Evolutionary conservation across 2,888 invertebrate species (phyloP), one percentile per base, ranked within the genome.

Genomic region (Eilema depressum): DNA sequence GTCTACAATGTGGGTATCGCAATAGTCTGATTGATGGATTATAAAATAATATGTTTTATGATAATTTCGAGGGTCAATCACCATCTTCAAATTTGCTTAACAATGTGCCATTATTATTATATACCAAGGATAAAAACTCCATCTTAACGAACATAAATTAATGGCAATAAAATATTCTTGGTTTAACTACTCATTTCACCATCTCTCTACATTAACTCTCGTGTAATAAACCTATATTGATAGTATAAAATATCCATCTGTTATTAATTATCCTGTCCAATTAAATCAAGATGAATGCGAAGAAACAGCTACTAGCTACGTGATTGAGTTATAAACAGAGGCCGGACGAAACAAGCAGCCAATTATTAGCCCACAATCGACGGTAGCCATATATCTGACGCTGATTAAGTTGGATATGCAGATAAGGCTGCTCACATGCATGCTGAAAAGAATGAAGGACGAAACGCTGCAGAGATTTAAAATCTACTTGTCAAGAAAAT

Each of bases 241-340:
- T n/a, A 28, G 23, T 53, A 64, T 53, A 41, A 47, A 64, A 69
- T 30, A 70, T 75, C 61, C 30, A 53, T 20, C 47, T 47, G 66
- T 76, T 76, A 77, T 75, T 76, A 80, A 75, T 69, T 81, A 74
- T 62, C 64, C 47, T 63, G 62, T 74, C 83, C 83, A 82, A 82
- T 82, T 83, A 82, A 80, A 75, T 62, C 41, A 75, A 79, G 71
- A 80, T 81, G 71, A 77, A 82, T 79, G 66, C 17, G 20, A 69
- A 73, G 75, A 76, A 77, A 65, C 68, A 66, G 77, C 78, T 79
- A 82, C 78, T 75, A 61, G 63, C 68, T 69, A 74, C 68, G 67
- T 78, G 74, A 83, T 84, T 76, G 76, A 79, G 79, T 79, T 84
- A 75, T 83, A 81, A 85, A 82, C 83, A 79, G 73, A 71, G 71